Conservation (phyloP, 1,140 invertebrate genomes). For the Adoxophyes honmai region DNA sequence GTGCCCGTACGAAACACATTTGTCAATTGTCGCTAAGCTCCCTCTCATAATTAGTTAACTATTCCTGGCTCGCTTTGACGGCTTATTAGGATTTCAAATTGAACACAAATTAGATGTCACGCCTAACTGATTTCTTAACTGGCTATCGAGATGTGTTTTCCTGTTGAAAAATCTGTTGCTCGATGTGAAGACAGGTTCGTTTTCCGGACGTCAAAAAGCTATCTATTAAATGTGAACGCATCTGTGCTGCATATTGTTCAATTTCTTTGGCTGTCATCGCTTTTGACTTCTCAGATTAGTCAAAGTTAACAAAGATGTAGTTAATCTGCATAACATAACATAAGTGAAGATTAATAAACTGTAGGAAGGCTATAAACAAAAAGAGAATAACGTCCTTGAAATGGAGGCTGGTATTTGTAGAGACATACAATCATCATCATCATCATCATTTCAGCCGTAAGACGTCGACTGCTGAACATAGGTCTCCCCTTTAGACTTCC, state of each 20-base stretch:
- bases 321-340: not conserved
- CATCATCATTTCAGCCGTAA: no score
- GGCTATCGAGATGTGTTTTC: constrained; percentile 33
- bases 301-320: not conserved
- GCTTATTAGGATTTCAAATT: constrained; percentile 74
- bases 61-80: constrained; percentile 72
- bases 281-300: constrained; percentile 2
- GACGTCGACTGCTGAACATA: no score
- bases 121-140: constrained; percentile 61
- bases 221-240: constrained; percentile 32
- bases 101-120: constrained; percentile 72
- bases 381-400: no score
- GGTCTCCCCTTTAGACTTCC: no score
- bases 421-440: no score
- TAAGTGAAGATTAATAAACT: no score
- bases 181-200: constrained; percentile 57
- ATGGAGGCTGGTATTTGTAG: no score
- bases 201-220: constrained; percentile 63
- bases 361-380: no score
- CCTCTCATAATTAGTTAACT: constrained; percentile 59
- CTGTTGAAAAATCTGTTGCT: constrained; percentile 54
- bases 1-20: constrained; percentile 58
- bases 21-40: constrained; percentile 69
- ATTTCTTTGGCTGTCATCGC: not conserved
- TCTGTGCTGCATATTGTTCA: constrained; percentile 3